Evolutionary conservation across 2,797 vertebrate genomes (phyloP).

Genomic region (Leptodactylus fallax): DNA sequence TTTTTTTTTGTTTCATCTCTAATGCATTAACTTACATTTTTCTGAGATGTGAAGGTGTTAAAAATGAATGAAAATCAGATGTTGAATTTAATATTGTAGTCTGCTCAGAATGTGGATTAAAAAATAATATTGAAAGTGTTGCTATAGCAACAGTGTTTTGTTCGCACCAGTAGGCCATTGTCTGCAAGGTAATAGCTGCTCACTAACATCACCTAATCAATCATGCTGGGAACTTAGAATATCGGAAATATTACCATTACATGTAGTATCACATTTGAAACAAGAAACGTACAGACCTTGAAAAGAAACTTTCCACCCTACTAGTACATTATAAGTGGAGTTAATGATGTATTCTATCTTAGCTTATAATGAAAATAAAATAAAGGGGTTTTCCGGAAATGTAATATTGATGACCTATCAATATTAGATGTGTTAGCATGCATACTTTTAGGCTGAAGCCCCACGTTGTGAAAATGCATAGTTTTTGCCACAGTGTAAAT

Average conservation of each 20-base stretch:
- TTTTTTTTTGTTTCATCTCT: background rate
- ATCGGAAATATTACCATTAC: conserved; percentile 43
- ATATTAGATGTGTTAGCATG: too few relatives aligned
- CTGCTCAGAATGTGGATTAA: conserved; percentile 45
- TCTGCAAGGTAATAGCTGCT: conserved; percentile 57
- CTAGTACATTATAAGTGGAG: background rate
- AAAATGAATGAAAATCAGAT: conserved; percentile 53
- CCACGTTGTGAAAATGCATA: too few relatives aligned
- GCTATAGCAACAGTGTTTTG: conserved; percentile 57
- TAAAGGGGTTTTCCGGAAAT: too few relatives aligned
- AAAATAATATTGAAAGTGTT: conserved; percentile 54
- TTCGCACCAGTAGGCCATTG: conserved; percentile 57
- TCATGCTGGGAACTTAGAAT: conserved; percentile 48
- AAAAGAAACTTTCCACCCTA: background rate
- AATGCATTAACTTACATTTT: background rate
- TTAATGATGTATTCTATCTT: background rate
- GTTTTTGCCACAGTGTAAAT: too few relatives aligned
- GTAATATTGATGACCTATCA: too few relatives aligned
- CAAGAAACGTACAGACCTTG: conserved; percentile 3
- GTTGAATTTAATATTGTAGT: conserved; percentile 45
- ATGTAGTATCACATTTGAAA: conserved; percentile 20
- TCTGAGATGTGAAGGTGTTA: conserved; percentile 19
- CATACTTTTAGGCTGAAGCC: too few relatives aligned
- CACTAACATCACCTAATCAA: conserved; percentile 58
- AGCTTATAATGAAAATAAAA: too few relatives aligned